These are phyloP conservation scores for Plebejus argus DNA, from an alignment of 2,888 invertebrate genomes.

Conservation along the genomic window DNA sequence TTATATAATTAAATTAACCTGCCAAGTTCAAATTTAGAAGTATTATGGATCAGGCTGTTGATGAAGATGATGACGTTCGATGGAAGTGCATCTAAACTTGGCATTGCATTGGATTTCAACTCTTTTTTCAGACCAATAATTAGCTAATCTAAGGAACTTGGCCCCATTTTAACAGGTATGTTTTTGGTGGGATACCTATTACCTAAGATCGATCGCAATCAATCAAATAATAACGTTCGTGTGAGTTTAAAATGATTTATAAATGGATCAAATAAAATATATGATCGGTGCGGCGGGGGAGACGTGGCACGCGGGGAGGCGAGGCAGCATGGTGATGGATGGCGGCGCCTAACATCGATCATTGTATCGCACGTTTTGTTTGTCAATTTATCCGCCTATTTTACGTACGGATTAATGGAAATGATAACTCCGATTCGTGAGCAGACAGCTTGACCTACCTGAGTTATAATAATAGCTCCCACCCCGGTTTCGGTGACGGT, in stretches of 20 bases:
- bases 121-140: too few species aligned
- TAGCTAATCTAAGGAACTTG: too few species aligned
- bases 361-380: constrained; percentile 33
- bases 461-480: too few species aligned
- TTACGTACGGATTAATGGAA: constrained; percentile 21
- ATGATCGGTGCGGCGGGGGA: constrained; percentile 33
- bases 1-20: too few species aligned
- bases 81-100: too few species aligned
- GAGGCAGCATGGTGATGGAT: constrained; percentile 36
- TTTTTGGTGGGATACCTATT: too few species aligned
- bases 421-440: neutral
- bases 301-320: neutral
- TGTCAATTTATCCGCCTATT: constrained; percentile 23
- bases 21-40: too few species aligned
- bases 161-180: too few species aligned
- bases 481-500: too few species aligned
- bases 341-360: constrained; percentile 38
- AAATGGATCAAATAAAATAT: constrained; percentile 38
- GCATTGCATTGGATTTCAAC: too few species aligned
- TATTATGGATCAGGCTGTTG: too few species aligned
- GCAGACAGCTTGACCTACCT: neutral
- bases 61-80: too few species aligned
- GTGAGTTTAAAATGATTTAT: constrained; percentile 37
- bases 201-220: neutral
- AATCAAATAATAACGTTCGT: neutral